Base-by-base conservation (phyloP, 2,113 vertebrate genomes). In the Penelope pileata region DNA sequence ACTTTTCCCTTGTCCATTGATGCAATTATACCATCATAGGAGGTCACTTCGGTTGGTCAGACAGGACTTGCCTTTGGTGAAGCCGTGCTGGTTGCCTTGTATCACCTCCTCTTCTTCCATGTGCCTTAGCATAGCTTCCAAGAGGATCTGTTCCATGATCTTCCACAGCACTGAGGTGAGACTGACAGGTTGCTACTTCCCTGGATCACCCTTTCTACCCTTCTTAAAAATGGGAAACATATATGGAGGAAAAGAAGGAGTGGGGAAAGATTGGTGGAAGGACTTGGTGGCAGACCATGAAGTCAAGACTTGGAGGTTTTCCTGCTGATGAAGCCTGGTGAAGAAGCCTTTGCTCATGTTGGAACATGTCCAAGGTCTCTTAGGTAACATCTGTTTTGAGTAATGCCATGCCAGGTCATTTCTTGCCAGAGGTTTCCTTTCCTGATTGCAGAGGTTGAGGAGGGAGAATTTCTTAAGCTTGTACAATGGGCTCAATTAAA, bases 351-450 rank as follows among this genome's bases (percentile, higher is more conserved):
- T 70, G 38, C 30, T 88, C 9, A 38, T 56, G 56, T 12, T 58
- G 29, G 40, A 43, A 32, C 24, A 24, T 63, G 53, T 58, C 58
- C 50, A 86, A 54, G 62, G 60, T 23, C 6, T 76, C 67, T 80
- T 60, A 50, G 58, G 30, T 64, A 47, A 60, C 3, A 47, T 75
- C 53, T 88, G 10, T 80, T 83, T 73, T 21, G 21, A 83, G 77
- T 29, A 86, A 66, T 80, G 54, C 12, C 30, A 27, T 69, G 48
- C 17, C 62, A 79, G 66, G 47, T 86, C 54, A 59, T 86, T 89
- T 92, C 54, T 92, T 63, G 74, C 42, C 77, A 50, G 72, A 88
- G 60, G 36, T 74, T 90, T 96, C 6, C 67, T 74, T 94, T 90
- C 54, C 88, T 90, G 50, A 24, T 85, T 69, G 58, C 45, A 66